A percentile compares a stretch with the other conserved stretches of the same genome.
Evolutionary conservation across 2,113 vertebrate species (phyloP).

Genomic region (Nerophis lumbriciformis): DNA sequence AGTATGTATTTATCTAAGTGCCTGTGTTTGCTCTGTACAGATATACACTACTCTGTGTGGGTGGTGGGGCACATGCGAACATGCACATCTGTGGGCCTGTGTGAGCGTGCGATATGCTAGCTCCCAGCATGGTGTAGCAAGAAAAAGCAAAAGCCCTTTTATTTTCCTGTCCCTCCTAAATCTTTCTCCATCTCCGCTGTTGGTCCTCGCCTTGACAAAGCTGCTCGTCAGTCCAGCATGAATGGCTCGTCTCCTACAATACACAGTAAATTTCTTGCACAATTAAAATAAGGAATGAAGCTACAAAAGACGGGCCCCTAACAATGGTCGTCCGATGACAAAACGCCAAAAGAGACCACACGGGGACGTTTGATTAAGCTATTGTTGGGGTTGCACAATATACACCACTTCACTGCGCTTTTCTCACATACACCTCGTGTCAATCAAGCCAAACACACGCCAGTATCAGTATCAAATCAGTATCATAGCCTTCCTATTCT

Average conservation of each 20-base stretch:
- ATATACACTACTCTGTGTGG: conserved; percentile 56
- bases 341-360: conserved; percentile 72
- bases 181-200: conserved; percentile 63
- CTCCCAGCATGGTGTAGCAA: conserved; percentile 46
- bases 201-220: conserved; percentile 65
- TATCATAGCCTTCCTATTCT: neutral
- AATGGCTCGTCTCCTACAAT: conserved; percentile 71
- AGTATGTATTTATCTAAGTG: conserved; percentile 44
- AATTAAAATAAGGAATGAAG: conserved; percentile 70
- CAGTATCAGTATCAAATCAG: conserved; percentile 10
- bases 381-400: conserved; percentile 64
- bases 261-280: conserved; percentile 75
- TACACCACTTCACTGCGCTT: conserved; percentile 63
- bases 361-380: conserved; percentile 65
- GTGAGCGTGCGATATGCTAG: conserved; percentile 46
- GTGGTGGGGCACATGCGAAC: conserved; percentile 54
- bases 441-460: conserved; percentile 57
- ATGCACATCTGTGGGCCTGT: conserved; percentile 53
- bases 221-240: conserved; percentile 61
- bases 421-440: conserved; percentile 65
- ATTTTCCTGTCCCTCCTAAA: conserved; percentile 66
- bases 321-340: conserved; percentile 70
- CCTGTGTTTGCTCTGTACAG: conserved; percentile 36
- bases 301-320: conserved; percentile 64
- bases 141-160: conserved; percentile 38